Evolutionary conservation across 2,113 vertebrate species (phyloP).

Genomic region (Plecturocebus donacophilus): DNA sequence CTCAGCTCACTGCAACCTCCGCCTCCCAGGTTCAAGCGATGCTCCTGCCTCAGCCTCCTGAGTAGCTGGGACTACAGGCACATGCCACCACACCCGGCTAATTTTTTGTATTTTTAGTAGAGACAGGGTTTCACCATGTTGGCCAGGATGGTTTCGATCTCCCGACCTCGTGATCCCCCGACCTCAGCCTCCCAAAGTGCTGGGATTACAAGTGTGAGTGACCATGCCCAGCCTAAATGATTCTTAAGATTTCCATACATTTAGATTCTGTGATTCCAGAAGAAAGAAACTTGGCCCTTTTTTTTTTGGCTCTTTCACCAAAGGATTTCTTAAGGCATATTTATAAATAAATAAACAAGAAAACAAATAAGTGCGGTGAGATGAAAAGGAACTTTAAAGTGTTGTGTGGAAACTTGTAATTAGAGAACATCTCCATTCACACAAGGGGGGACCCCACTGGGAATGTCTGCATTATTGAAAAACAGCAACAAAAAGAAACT

Average conservation of each 20-base stretch:
- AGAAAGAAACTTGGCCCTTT: not conserved
- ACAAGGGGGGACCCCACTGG: not conserved
- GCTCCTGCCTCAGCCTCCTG: no score
- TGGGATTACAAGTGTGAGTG: no score
- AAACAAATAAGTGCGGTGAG: not conserved
- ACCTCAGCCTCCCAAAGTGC: no score
- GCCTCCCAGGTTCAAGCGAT: no score
- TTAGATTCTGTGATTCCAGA: not conserved
- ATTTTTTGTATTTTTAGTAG: no score
- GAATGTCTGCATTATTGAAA: not conserved
- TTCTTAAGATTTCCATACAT: not conserved
- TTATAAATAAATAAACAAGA: not conserved
- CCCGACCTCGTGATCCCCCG: no score
- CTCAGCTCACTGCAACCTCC: no score
- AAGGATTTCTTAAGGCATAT: not conserved
- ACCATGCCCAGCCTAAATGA: not conserved
- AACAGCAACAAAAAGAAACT: conserved; percentile 11
- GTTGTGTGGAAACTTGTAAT: not conserved
- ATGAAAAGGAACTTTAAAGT: not conserved
- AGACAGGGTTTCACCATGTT: no score
- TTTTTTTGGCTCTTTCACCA: not conserved
- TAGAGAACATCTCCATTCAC: not conserved
- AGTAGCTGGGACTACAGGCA: no score
- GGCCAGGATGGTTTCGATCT: no score
- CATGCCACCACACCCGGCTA: no score